Evolutionary conservation across 2,113 vertebrate genomes (phyloP), one percentile per base, ranked within the genome.

Genomic region (Siphamia tubifer): DNA sequence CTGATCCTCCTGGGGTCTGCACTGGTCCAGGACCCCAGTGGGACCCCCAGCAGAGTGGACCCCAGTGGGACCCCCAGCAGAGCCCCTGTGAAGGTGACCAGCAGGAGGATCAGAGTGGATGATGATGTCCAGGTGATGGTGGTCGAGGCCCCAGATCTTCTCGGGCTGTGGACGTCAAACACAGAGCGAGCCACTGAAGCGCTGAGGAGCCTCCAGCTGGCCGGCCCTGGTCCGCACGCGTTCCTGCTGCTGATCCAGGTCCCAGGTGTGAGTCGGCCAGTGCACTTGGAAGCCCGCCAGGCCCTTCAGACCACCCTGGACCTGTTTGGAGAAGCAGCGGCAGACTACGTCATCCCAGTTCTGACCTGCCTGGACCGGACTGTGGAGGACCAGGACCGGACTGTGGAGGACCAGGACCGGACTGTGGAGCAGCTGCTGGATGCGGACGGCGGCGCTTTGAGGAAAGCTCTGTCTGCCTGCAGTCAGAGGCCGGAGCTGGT

Each of bases 61-160:
- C 55, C 82, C 21, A 38, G 11, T 25, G 45, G 45, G 17, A 49
- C 19, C 28, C 10, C 15, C 27, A 30, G 24, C 10, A 38, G 5
- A 2, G 12, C 30, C 4, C 13, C 54, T 9, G 11, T 64, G 6
- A 54, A 38, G 30, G 62, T 85, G 53, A 81, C 48, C 20, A 70
- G 19, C 27, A 34, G 34, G 38, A 82, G 30, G 27, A 28, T 34
- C 3, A n/a, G n/a, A n/a, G 23, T 77, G 2, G 36, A 86, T 6
- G 74, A 87, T 0, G 62, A 74, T 0, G 52, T 55, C 34, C 76
- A 84, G 32, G 48, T 92, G 0, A 80, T 32, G 0, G 58, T 89
- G 20, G 47, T 91, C 2, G 71, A 90, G 61, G 89, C 90, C 16
- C 89, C 90, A 0, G 90, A 90, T 69, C 44, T 91, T 34, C 63